Conservation (phyloP, 1,140 invertebrate genomes). For the Philopotamus ludificatus region DNA sequence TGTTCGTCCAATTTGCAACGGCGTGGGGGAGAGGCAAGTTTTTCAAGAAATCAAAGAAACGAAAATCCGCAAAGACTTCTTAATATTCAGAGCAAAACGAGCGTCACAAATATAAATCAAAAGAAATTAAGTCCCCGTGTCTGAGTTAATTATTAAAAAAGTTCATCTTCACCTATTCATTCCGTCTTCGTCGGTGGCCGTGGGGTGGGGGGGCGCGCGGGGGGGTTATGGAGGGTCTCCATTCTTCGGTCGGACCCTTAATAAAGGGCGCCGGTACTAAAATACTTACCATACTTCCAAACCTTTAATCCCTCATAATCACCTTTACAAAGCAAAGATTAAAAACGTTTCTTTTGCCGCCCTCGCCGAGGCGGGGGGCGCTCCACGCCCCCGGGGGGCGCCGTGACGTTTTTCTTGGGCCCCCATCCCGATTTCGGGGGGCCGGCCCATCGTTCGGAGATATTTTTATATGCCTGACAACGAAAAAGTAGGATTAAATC, state of each 20-base stretch:
- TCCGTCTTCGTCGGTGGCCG: neutral
- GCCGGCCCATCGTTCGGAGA: slow-evolving; percentile 15
- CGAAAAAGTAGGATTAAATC: slow-evolving; percentile 42
- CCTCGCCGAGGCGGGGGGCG: slow-evolving; percentile 24
- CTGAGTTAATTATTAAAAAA: slow-evolving; percentile 42
- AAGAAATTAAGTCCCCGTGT: slow-evolving; percentile 41
- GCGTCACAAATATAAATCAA: slow-evolving; percentile 34
- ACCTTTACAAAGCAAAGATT: slow-evolving; percentile 62
- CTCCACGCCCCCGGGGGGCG: slow-evolving; percentile 21
- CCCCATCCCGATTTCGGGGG: slow-evolving; percentile 5
- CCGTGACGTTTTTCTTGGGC: slow-evolving; percentile 4
- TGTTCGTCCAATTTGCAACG: too few species aligned
- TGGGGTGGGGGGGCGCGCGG: neutral
- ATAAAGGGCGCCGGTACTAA: slow-evolving; percentile 34
- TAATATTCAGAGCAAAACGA: slow-evolving; percentile 24
- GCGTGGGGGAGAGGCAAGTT: too few species aligned
- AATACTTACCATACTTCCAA: slow-evolving; percentile 42
- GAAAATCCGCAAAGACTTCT: neutral
- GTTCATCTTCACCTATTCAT: slow-evolving; percentile 41
- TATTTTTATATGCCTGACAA: slow-evolving; percentile 42
- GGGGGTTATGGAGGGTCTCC: too few species aligned
- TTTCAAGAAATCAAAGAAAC: neutral
- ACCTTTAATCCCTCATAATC: slow-evolving; percentile 60
- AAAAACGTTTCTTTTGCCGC: slow-evolving; percentile 55
- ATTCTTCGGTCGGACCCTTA: slow-evolving; percentile 27